These are phyloP conservation scores for Tyrophagus putrescentiae DNA, from an alignment of 1,140 invertebrate species.

Conservation along the genomic window DNA sequence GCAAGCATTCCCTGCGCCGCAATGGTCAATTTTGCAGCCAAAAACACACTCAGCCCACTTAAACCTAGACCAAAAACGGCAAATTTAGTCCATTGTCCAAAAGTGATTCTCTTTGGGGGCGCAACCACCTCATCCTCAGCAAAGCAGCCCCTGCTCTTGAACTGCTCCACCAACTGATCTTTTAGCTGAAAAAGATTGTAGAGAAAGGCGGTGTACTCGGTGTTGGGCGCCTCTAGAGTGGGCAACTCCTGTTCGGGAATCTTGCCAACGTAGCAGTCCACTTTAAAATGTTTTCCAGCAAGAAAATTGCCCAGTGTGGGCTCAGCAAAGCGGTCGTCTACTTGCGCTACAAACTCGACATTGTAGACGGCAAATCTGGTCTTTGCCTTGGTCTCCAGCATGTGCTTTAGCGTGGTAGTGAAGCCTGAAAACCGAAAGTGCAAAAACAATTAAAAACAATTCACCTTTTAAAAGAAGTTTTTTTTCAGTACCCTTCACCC, in stretches of 20 bases:
- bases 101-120: too few relatives aligned
- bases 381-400: too few relatives aligned
- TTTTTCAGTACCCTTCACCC: constrained; percentile 39
- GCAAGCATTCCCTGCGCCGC: too few relatives aligned
- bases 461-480: constrained; percentile 24
- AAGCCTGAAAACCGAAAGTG: too few relatives aligned
- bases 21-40: too few relatives aligned
- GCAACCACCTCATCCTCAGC: too few relatives aligned
- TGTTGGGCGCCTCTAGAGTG: constrained; percentile 44
- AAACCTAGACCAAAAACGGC: too few relatives aligned
- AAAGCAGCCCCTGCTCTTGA: too few relatives aligned
- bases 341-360: constrained; percentile 25
- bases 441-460: constrained; percentile 22
- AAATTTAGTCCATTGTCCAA: too few relatives aligned
- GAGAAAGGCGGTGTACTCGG: constrained; percentile 59
- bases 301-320: constrained; percentile 63
- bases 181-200: constrained; percentile 57
- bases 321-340: constrained; percentile 29
- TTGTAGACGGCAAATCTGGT: constrained; percentile 27
- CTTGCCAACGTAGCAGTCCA: constrained; percentile 61
- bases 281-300: constrained; percentile 53
- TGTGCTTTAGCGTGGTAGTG: too few relatives aligned
- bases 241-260: constrained; percentile 66
- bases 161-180: too few relatives aligned
- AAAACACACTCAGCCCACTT: too few relatives aligned